phyloP scores from a whole-genome alignment of 2,113 vertebrate genomes.

The Rallus limicola region DNA sequence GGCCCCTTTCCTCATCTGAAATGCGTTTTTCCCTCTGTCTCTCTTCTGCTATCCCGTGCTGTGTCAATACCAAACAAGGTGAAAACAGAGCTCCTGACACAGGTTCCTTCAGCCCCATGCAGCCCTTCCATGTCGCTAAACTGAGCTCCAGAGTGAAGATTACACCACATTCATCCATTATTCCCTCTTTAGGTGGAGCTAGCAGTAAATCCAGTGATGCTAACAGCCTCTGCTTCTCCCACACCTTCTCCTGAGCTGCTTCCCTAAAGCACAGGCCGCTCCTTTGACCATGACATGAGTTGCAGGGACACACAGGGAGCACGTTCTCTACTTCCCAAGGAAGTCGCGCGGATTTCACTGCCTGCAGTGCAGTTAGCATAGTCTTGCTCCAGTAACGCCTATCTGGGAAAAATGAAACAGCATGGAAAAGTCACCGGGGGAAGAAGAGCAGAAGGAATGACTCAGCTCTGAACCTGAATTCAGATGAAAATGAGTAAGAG shows the following conservation, averaged over 20 bases:
- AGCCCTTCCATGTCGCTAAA: neutral
- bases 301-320: accelerated
- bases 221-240: neutral
- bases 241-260: neutral
- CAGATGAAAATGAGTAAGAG: slow-evolving; percentile 58
- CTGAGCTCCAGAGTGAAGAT: neutral
- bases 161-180: neutral
- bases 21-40: neutral
- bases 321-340: neutral
- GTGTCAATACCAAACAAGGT: slow-evolving; percentile 42
- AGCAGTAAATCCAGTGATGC: neutral
- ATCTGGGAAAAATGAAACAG: slow-evolving; percentile 56
- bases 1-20: slow-evolving; percentile 26
- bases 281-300: accelerated
- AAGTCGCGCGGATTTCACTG: neutral
- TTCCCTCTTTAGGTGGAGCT: neutral
- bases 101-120: neutral
- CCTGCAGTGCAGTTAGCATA: neutral
- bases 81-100: slow-evolving; percentile 38
- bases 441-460: slow-evolving; percentile 62
- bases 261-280: neutral
- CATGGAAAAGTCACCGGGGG: slow-evolving; percentile 29
- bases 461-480: slow-evolving; percentile 55
- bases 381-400: neutral
- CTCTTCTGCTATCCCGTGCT: slow-evolving; percentile 47